phyloP scores from a whole-genome alignment of 2,888 invertebrate genomes.

The Morpho achilles region DNA sequence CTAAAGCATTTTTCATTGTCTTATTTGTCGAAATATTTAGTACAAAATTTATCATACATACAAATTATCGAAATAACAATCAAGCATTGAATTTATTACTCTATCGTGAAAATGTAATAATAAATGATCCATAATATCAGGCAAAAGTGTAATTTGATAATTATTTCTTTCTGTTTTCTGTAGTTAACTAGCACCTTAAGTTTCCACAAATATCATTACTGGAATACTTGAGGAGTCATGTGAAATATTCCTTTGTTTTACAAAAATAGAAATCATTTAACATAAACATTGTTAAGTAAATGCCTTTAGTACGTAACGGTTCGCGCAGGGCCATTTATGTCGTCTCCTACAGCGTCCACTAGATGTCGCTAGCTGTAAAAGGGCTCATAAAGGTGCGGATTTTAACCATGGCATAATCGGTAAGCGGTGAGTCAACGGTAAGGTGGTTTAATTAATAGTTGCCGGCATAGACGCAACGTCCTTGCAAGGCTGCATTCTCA shows the following conservation, averaged over 20 bases:
- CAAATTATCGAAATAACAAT: too few relatives aligned
- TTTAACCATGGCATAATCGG: slow-evolving; percentile 24
- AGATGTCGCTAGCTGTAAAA: slow-evolving; percentile 31
- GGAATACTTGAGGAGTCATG: background rate
- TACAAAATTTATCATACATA: too few relatives aligned
- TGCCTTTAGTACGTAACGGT: slow-evolving; percentile 4
- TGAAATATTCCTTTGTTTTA: slow-evolving; percentile 6
- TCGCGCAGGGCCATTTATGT: slow-evolving; percentile 2
- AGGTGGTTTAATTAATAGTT: slow-evolving; percentile 72
- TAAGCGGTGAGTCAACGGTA: slow-evolving; percentile 56
- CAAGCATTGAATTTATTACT: too few relatives aligned
- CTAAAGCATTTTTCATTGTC: too few relatives aligned
- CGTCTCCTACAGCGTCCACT: slow-evolving; percentile 7
- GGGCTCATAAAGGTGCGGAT: slow-evolving; percentile 4
- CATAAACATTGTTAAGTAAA: slow-evolving; percentile 4
- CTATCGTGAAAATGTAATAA: too few relatives aligned
- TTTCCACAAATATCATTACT: too few relatives aligned
- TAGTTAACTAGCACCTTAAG: too few relatives aligned
- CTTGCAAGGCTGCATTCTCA: slow-evolving; percentile 70
- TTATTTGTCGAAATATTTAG: too few relatives aligned
- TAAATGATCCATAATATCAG: too few relatives aligned
- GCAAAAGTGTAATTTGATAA: too few relatives aligned
- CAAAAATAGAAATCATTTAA: slow-evolving; percentile 7
- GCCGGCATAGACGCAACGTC: slow-evolving; percentile 69
- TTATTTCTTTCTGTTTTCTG: too few relatives aligned